These are phyloP conservation scores for Stichopus chloronotus DNA, from an alignment of 35 echinoderm and acorn worm species.

Conservation along the genomic window DNA sequence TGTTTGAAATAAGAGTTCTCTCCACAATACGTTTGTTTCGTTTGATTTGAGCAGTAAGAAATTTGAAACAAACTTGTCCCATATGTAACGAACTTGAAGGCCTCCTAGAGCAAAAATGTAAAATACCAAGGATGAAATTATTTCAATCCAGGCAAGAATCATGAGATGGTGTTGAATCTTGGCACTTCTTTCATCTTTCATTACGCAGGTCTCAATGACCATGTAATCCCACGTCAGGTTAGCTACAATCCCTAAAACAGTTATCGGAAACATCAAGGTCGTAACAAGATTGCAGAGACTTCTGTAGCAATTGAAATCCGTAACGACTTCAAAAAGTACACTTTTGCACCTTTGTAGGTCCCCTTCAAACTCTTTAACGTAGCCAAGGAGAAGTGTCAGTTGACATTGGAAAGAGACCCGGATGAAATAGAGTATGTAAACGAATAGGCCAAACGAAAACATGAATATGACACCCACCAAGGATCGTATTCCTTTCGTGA, in stretches of 20 bases:
- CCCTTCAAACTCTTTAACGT: background rate
- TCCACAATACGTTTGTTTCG: background rate
- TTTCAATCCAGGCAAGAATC: too few relatives aligned
- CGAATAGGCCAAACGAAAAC: background rate
- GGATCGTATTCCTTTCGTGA: background rate
- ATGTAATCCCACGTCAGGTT: conserved; percentile 5
- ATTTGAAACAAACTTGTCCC: background rate
- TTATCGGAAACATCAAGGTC: background rate
- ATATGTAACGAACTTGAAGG: background rate
- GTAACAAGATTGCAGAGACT: background rate
- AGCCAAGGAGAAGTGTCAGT: background rate
- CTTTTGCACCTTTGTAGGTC: background rate
- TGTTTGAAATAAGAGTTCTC: background rate
- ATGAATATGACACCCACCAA: background rate
- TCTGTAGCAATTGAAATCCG: conserved; percentile 15
- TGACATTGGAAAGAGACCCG: background rate
- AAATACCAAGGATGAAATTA: background rate
- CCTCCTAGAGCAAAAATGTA: conserved; percentile 6
- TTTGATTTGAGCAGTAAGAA: background rate
- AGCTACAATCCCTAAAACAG: background rate
- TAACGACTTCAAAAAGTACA: background rate
- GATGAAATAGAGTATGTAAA: background rate
- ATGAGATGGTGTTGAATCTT: background rate
- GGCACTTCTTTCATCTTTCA: background rate
- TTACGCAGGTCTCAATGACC: background rate